Conservation (phyloP, 2,797 vertebrate species). For the Sphaeramia orbicularis region DNA sequence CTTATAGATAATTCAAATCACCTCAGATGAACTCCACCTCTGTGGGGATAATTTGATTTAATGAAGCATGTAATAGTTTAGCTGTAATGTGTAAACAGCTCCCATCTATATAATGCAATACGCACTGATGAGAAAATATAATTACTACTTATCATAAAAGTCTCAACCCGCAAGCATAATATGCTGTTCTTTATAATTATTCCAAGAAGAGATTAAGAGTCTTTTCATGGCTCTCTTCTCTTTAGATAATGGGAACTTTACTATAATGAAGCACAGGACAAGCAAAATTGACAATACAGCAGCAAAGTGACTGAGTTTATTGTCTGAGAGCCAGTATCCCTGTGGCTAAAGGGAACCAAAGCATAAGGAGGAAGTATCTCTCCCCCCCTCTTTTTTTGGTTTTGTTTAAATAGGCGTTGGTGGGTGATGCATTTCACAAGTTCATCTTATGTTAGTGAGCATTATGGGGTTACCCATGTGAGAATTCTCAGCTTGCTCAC, state of each 20-base stretch:
- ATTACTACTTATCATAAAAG: neutral
- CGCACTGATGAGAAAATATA: slow-evolving; percentile 5
- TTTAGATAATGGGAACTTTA: neutral
- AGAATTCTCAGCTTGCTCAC: slow-evolving; percentile 82
- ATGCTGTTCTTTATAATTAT: slow-evolving; percentile 1
- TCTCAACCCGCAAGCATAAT: neutral
- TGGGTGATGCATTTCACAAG: slow-evolving; percentile 80
- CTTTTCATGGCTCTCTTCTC: slow-evolving; percentile 11
- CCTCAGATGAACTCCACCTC: neutral
- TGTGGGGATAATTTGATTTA: slow-evolving; percentile 2
- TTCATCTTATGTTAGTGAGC: slow-evolving; percentile 72
- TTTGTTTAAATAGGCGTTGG: slow-evolving; percentile 71
- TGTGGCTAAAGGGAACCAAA: slow-evolving; percentile 37
- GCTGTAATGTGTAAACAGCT: neutral
- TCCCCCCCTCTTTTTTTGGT: slow-evolving; percentile 22
- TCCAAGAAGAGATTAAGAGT: neutral
- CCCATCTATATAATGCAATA: neutral
- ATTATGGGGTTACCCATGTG: slow-evolving; percentile 77
- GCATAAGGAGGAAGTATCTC: slow-evolving; percentile 51
- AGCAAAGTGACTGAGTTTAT: slow-evolving; percentile 15
- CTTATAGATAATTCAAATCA: no score
- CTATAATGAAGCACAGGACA: slow-evolving; percentile 12
- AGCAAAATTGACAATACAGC: slow-evolving; percentile 10
- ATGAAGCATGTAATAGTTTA: neutral
- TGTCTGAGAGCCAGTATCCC: neutral